Evolutionary conservation across 2,113 vertebrate species (phyloP).

Genomic region (Spea multiplicata): DNA sequence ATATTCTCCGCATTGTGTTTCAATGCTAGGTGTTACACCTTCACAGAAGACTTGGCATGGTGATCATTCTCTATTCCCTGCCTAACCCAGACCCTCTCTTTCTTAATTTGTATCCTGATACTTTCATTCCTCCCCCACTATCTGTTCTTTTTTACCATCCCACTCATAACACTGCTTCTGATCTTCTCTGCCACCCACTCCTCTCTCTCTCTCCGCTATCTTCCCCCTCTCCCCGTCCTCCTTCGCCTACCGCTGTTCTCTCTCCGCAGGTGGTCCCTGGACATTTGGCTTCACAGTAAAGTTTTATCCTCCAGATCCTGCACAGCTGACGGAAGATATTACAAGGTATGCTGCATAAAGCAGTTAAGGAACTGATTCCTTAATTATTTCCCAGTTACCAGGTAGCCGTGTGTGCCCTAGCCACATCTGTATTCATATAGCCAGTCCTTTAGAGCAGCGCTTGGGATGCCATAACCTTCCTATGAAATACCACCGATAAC

Average conservation of each 20-base stretch:
- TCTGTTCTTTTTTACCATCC: neutral
- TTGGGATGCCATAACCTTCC: too few species aligned
- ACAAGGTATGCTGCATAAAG: constrained; percentile 76
- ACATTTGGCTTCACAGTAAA: constrained; percentile 92
- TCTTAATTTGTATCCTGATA: too few species aligned
- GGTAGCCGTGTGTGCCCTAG: too few species aligned
- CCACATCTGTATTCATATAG: too few species aligned
- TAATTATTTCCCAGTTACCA: too few species aligned
- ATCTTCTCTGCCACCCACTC: too few species aligned
- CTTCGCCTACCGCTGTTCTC: constrained; percentile 18
- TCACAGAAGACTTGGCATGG: neutral
- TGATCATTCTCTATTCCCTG: too few species aligned
- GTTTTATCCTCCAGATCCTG: constrained; percentile 96
- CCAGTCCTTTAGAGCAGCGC: too few species aligned
- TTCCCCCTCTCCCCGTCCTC: neutral
- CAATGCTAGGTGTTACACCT: neutral
- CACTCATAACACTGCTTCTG: neutral
- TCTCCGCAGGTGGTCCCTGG: constrained; percentile 80
- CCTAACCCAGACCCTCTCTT: too few species aligned
- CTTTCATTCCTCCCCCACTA: too few species aligned
- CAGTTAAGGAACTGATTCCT: too few species aligned
- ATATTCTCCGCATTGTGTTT: neutral
- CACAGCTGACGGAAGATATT: constrained; percentile 95
- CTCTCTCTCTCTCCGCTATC: neutral
- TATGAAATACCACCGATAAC: too few species aligned